Conservation (phyloP, 2,888 invertebrate genomes). For the Trimorus sp. region DNA sequence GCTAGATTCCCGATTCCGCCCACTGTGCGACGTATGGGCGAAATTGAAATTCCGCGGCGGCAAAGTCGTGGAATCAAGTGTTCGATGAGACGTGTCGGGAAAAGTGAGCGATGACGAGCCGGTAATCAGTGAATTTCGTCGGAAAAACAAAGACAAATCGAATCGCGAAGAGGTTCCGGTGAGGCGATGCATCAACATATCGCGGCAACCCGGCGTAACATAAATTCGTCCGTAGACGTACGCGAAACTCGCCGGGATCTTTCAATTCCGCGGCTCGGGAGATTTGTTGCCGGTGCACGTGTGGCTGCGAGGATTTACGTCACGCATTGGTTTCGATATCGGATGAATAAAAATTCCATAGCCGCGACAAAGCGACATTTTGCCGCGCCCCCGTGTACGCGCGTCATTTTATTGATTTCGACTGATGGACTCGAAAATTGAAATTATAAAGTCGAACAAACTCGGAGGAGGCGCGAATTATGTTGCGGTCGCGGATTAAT, state of each 20-base stretch:
- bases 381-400: slow-evolving; percentile 34
- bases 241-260: slow-evolving; percentile 43
- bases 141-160: slow-evolving; percentile 29
- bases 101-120: too few species aligned
- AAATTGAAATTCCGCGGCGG: too few species aligned
- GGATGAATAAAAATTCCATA: slow-evolving; percentile 54
- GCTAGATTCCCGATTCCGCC: too few species aligned
- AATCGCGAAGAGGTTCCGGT: slow-evolving; percentile 18
- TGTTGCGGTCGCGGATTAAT: slow-evolving; percentile 9
- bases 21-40: too few species aligned
- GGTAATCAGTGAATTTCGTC: background rate
- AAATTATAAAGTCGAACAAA: slow-evolving; percentile 37
- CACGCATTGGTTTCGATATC: slow-evolving; percentile 45
- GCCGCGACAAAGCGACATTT: slow-evolving; percentile 37
- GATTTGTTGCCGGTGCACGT: slow-evolving; percentile 39
- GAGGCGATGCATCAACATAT: slow-evolving; percentile 41
- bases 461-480: slow-evolving; percentile 26
- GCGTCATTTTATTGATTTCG: slow-evolving; percentile 52
- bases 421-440: slow-evolving; percentile 48
- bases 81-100: too few species aligned
- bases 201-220: slow-evolving; percentile 19
- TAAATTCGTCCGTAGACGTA: slow-evolving; percentile 37
- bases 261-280: slow-evolving; percentile 47
- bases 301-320: slow-evolving; percentile 47
- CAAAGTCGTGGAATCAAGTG: too few species aligned